A percentile compares a stretch with the other conserved stretches of the same genome.
Conservation (phyloP, 2,888 invertebrate species). For the Agonum fuliginosum region DNA sequence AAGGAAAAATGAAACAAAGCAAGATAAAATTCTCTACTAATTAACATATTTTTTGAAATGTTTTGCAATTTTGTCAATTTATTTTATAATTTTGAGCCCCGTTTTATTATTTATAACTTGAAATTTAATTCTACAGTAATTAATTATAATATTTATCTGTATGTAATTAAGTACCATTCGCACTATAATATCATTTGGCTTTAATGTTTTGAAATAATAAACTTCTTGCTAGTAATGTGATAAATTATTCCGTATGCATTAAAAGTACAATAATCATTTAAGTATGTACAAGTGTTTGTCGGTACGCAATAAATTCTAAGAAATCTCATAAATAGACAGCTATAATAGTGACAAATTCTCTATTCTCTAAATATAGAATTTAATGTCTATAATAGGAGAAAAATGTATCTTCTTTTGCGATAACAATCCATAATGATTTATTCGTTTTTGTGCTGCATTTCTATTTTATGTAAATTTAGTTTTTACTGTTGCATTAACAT, state of each 20-base stretch:
- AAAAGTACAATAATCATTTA: constrained; percentile 16
- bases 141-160: constrained; percentile 1
- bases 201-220: no score
- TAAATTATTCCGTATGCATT: constrained; percentile 24
- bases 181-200: no score
- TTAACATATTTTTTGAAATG: no score
- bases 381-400: constrained; percentile 2
- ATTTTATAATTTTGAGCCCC: no score
- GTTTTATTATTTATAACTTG: no score
- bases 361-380: background rate
- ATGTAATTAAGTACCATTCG: background rate
- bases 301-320: constrained; percentile 32
- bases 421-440: constrained; percentile 32
- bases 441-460: constrained; percentile 30
- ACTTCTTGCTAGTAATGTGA: background rate
- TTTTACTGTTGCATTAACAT: constrained; percentile 3
- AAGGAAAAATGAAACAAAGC: no score
- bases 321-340: constrained; percentile 25
- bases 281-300: constrained; percentile 19
- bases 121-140: no score
- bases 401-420: constrained; percentile 3
- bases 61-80: no score
- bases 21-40: no score
- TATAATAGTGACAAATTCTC: constrained; percentile 21
- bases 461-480: constrained; percentile 43